phyloP scores from a whole-genome alignment of 2,113 vertebrate genomes.

The Chaetodon auriga region DNA sequence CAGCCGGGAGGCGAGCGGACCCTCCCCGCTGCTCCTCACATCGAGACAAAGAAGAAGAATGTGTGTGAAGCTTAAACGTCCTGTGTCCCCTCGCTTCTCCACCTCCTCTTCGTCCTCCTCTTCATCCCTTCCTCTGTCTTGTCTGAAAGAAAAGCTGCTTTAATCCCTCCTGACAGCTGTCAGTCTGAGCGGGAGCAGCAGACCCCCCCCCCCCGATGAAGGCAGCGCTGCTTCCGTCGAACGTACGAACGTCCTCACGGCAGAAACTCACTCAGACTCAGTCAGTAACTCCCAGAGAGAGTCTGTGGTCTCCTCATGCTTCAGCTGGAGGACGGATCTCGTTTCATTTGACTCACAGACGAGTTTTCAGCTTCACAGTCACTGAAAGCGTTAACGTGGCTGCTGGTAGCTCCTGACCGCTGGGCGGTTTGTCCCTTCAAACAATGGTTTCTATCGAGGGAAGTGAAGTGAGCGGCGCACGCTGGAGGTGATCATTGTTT shows the following conservation, averaged over 20 bases:
- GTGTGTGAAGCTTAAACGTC: slow-evolving; percentile 49
- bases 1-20: slow-evolving; percentile 26
- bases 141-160: slow-evolving; percentile 18
- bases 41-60: slow-evolving; percentile 49
- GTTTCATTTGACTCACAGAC: too few relatives aligned
- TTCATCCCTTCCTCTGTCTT: background rate
- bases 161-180: slow-evolving; percentile 55
- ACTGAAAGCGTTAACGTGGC: too few relatives aligned
- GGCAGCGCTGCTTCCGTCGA: background rate
- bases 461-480: background rate
- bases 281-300: too few relatives aligned
- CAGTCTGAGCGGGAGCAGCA: slow-evolving; percentile 17
- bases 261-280: background rate
- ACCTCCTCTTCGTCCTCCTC: slow-evolving; percentile 19
- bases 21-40: slow-evolving; percentile 10
- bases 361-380: background rate
- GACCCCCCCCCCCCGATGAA: background rate
- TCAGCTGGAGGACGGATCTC: background rate
- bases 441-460: slow-evolving; percentile 24
- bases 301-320: background rate
- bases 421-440: fast-evolving
- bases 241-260: background rate
- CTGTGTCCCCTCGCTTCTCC: background rate
- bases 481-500: slow-evolving; percentile 32
- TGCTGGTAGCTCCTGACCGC: too few relatives aligned